Evolutionary conservation across 2,113 vertebrate species (phyloP).

Genomic region (Oreotragus oreotragus): DNA sequence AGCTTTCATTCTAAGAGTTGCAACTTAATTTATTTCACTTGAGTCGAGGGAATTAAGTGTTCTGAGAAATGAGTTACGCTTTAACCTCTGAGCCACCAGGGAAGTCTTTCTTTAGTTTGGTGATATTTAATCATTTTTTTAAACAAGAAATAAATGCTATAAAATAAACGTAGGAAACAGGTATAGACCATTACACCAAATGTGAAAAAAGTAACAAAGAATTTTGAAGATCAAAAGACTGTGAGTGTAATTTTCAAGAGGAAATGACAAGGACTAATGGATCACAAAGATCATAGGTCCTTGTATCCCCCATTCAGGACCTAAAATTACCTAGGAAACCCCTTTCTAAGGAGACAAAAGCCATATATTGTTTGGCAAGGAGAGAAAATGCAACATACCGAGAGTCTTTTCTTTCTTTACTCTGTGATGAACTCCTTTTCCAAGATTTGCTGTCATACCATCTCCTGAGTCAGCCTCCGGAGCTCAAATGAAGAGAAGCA

Average conservation of each 20-base stretch:
- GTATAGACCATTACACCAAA: neutral
- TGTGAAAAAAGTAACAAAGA: neutral
- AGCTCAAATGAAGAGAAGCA: slow-evolving; percentile 51
- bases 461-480: neutral
- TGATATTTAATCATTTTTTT: slow-evolving; percentile 40
- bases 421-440: neutral
- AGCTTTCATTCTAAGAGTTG: neutral
- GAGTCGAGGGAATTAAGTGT: neutral
- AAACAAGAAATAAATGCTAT: neutral
- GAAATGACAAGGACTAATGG: neutral
- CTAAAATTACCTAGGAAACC: neutral
- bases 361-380: neutral
- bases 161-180: slow-evolving; percentile 8
- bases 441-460: neutral
- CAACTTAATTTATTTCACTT: slow-evolving; percentile 12
- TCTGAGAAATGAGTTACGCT: neutral
- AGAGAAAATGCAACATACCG: neutral
- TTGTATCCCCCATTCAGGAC: neutral
- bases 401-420: neutral
- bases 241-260: neutral
- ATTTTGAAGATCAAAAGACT: neutral
- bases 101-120: slow-evolving; percentile 1
- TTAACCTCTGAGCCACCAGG: no score
- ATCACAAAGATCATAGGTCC: neutral
- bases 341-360: neutral